These are phyloP conservation scores for Tromatobia lineatoria DNA, from an alignment of 2,888 invertebrate species.

Conservation along the genomic window DNA sequence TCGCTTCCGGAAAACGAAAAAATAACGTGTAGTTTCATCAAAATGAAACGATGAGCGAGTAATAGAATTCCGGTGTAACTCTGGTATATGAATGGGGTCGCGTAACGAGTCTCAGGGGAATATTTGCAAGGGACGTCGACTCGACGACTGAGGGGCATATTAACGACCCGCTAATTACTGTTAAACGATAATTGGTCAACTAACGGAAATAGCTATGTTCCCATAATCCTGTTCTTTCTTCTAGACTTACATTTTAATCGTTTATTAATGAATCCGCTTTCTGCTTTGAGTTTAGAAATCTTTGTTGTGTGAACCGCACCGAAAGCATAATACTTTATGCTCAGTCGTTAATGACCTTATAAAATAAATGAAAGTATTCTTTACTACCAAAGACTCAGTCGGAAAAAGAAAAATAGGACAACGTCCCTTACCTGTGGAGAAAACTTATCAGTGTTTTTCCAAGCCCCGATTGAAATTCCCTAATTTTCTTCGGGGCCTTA, in stretches of 20 bases:
- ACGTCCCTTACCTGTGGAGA: too few species aligned
- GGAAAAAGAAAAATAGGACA: neutral
- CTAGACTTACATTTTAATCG: constrained; percentile 31
- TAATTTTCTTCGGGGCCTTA: too few species aligned
- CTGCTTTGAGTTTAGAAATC: neutral
- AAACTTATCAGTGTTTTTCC: too few species aligned
- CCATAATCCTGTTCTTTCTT: constrained; percentile 17
- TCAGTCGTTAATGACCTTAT: constrained; percentile 18
- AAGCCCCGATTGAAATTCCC: too few species aligned
- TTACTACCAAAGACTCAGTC: neutral
- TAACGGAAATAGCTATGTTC: neutral
- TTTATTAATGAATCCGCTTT: constrained; percentile 56
- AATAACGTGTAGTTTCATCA: neutral
- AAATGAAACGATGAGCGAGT: neutral
- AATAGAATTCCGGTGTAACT: constrained; percentile 28
- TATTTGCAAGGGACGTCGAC: constrained; percentile 2
- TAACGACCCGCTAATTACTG: constrained; percentile 54
- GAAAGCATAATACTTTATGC: neutral
- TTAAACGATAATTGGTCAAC: constrained; percentile 62
- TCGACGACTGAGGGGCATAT: neutral
- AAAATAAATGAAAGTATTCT: constrained; percentile 23
- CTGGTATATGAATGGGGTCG: constrained; percentile 33
- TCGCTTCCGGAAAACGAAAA: neutral
- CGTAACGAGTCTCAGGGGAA: constrained; percentile 31
- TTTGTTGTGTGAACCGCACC: neutral